Base-by-base conservation (phyloP, 2,797 vertebrate species). In the Pitangus sulphuratus region DNA sequence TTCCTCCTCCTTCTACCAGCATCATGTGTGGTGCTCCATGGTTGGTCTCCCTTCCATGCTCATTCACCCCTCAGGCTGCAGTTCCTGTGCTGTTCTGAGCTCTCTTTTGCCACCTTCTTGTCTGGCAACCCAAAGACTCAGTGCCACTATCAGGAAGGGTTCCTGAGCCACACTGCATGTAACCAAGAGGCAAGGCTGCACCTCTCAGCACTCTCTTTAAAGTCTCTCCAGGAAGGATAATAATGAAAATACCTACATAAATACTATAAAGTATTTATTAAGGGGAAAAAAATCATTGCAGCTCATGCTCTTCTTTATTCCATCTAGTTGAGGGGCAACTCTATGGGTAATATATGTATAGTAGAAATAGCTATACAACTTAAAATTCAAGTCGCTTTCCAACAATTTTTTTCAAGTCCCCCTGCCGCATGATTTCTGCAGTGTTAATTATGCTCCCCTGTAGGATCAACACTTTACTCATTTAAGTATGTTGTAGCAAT, bases 401-500 rank as follows among this genome's bases (percentile, higher is more conserved):
- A 53, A 64, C 11, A 37, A 15, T 37, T 57, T 85, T 81, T 87
- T 88, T 79, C 37, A 2, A 78, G 42, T n/a, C n/a, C 9, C 33
- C 68, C 57, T 21, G 21, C 79, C 0, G 1, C 57, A n/a, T 75
- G 50, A 64, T 61, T 93, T 95, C 76, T 95, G 72, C 76, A 81
- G 85, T 57, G 72, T 72, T 96, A 86, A 91, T 97, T 87, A 88
- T 71, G 30, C 25, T 83, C 7, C 75, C 39, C 76, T 30, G 42
- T 79, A 94, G 65, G 85, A 94, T 94, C 82, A 81, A 50, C 60
- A 50, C 64, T 93, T 90, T 91, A 80, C 50, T 95, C 48, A 93
- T 82, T 95, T 93, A 89, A 95, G 87, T 92, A 77, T 91, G 60
- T 94, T 94, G 80, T 80, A 89, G 87, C 89, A 95, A 65, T 93